Evolutionary conservation across 2,797 vertebrate species (phyloP).

Genomic region (Hephaestus fuliginosus): DNA sequence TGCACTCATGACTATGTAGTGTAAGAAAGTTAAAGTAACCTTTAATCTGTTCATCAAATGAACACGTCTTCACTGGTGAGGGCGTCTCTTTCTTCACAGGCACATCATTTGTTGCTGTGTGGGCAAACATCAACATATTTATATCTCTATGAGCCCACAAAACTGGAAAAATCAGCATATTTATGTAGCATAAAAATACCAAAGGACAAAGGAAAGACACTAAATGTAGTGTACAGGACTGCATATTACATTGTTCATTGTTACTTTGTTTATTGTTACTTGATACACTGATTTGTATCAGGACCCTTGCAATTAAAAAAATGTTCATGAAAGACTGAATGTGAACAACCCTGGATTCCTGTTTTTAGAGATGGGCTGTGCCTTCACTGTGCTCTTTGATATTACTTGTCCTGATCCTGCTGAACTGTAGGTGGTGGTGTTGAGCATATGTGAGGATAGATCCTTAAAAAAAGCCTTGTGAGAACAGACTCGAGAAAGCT

Average conservation of each 20-base stretch:
- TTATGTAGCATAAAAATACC: neutral
- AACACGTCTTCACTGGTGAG: constrained; percentile 93
- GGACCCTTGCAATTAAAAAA: constrained; percentile 8
- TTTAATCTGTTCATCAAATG: constrained; percentile 96
- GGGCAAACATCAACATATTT: constrained; percentile 30
- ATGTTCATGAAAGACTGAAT: neutral
- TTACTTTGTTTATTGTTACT: too few relatives aligned
- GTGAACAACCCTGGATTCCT: neutral
- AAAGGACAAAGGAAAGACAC: neutral
- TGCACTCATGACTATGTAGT: neutral
- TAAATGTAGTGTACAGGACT: neutral
- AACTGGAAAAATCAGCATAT: neutral
- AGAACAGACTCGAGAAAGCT: neutral
- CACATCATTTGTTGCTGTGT: constrained; percentile 88
- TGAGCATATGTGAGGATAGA: constrained; percentile 20
- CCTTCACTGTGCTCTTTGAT: neutral
- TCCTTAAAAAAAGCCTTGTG: neutral
- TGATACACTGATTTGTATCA: neutral
- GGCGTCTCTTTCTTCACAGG: constrained; percentile 95
- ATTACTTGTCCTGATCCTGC: neutral
- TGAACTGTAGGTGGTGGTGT: constrained; percentile 42
- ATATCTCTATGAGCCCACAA: neutral
- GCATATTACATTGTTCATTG: neutral
- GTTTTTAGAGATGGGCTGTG: neutral
- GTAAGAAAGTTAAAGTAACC: constrained; percentile 77